These are phyloP conservation scores for Barbus barbus DNA, from an alignment of 2,113 vertebrate species.

Conservation along the genomic window DNA sequence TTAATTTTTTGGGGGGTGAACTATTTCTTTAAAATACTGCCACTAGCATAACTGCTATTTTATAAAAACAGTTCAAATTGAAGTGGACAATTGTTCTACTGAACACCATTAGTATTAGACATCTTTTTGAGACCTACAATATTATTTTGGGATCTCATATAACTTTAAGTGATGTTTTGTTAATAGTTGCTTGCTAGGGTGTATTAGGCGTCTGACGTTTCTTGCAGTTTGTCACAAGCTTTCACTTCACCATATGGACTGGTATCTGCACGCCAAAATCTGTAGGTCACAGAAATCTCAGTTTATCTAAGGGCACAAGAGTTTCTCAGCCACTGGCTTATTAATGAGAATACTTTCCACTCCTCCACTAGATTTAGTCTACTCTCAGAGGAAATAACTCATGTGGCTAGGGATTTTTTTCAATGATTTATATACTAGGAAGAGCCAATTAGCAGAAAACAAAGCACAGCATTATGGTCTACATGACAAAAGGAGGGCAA, in stretches of 20 bases:
- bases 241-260: slow-evolving; percentile 10
- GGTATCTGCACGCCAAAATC: slow-evolving; percentile 31
- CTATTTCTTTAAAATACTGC: no score
- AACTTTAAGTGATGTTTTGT: slow-evolving; percentile 16
- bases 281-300: slow-evolving; percentile 44
- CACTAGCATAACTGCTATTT: no score
- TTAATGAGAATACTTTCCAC: slow-evolving; percentile 65
- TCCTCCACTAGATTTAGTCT: slow-evolving; percentile 59
- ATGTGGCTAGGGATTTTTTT: slow-evolving; percentile 56
- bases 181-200: slow-evolving; percentile 2
- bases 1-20: no score
- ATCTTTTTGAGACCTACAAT: background rate
- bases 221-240: slow-evolving; percentile 5
- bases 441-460: slow-evolving; percentile 74
- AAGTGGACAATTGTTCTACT: background rate
- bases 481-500: slow-evolving; percentile 60
- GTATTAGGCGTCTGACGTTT: background rate
- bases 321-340: slow-evolving; percentile 50
- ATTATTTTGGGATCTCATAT: background rate
- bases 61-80: background rate
- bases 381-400: slow-evolving; percentile 57
- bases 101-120: background rate
- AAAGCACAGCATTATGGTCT: slow-evolving; percentile 69
- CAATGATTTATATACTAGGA: slow-evolving; percentile 72
- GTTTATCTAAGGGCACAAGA: slow-evolving; percentile 34